Conservation (phyloP, 2,113 vertebrate genomes). For the Pristiophorus japonicus region DNA sequence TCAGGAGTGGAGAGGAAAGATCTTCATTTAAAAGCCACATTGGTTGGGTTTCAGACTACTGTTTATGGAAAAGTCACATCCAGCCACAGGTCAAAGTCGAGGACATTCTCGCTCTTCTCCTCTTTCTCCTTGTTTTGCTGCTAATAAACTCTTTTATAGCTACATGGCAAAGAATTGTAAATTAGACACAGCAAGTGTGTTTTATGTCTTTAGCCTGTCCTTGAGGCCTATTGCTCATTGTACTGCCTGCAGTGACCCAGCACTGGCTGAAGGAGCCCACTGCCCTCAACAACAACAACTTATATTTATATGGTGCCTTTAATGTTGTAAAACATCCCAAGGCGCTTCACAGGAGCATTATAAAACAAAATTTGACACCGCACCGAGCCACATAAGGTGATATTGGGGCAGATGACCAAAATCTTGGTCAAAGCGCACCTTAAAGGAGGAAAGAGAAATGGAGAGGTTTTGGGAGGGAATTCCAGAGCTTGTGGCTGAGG, state of each 20-base stretch:
- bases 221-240: background rate
- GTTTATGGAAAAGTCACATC: background rate
- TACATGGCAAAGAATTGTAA: background rate
- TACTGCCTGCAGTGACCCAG: background rate
- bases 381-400: no score
- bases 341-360: no score
- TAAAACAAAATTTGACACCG: no score
- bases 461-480: no score
- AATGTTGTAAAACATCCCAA: no score
- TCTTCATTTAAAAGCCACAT: background rate
- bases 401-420: no score
- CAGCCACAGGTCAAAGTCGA: background rate
- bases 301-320: no score
- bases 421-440: no score
- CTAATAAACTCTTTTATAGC: background rate
- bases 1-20: background rate
- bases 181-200: background rate
- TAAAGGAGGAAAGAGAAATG: no score
- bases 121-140: background rate
- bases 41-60: background rate
- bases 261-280: no score
- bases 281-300: no score
- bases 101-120: background rate
- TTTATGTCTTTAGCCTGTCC: background rate
- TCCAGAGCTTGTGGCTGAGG: no score